Evolutionary conservation across 1,140 invertebrate genomes (phyloP).

Genomic region (Scylla paramamosain): DNA sequence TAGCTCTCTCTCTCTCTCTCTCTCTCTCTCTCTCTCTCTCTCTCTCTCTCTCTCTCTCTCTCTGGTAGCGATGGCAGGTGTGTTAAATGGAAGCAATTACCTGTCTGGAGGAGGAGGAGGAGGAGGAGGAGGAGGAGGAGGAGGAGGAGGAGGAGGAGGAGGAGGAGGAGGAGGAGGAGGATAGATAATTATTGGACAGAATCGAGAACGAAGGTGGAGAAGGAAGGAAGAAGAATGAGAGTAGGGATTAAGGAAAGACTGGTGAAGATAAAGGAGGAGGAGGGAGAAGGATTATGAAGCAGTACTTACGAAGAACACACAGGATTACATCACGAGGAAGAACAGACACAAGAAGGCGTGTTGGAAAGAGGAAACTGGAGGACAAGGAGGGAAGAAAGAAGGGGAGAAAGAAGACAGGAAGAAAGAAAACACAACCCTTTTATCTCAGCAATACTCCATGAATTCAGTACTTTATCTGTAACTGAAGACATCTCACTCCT

Average conservation of each 20-base stretch:
- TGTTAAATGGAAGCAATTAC: conserved; percentile 34
- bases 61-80: conserved; percentile 2
- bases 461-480: no score
- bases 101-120: neutral
- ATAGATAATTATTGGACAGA: conserved; percentile 22
- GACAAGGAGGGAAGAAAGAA: no score
- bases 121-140: neutral
- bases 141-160: neutral
- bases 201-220: neutral
- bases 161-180: neutral
- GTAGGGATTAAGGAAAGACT: neutral
- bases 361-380: no score
- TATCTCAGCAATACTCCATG: no score
- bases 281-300: neutral
- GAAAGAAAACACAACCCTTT: no score
- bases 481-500: neutral
- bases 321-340: no score
- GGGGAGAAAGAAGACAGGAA: no score
- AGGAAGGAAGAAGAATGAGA: neutral
- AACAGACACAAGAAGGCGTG: no score
- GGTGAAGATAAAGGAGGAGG: neutral
- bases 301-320: no score
- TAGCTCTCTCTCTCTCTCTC: conserved; percentile 3
- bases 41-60: conserved; percentile 24
- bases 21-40: neutral